phyloP scores from a whole-genome alignment of 2,797 vertebrate species.

The Schizopygopsis malacanthus region DNA sequence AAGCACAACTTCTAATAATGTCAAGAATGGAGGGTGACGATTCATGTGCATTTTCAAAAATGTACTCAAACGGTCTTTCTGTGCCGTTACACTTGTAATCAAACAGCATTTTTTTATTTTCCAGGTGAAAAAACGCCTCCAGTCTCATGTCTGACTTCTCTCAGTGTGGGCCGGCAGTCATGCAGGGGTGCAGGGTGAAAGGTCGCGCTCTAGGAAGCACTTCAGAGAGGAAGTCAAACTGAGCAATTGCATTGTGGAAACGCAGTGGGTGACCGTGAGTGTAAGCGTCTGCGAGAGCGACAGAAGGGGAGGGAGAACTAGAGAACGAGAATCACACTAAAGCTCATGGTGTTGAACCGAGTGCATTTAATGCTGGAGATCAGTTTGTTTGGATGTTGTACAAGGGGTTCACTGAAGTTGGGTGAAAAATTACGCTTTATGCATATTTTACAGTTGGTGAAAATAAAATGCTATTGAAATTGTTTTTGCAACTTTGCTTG shows the following conservation, averaged over 20 bases:
- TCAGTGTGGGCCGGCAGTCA: constrained; percentile 10
- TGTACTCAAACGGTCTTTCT: neutral
- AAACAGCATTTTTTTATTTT: constrained; percentile 17
- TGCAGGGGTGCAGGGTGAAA: constrained; percentile 35
- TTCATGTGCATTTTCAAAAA: neutral
- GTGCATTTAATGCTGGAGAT: constrained; percentile 7
- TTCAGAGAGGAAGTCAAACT: constrained; percentile 45
- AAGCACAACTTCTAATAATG: neutral
- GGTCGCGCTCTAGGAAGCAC: constrained; percentile 49
- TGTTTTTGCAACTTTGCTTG: neutral
- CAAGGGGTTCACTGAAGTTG: neutral
- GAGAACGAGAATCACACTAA: constrained; percentile 3
- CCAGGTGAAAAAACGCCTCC: constrained; percentile 20
- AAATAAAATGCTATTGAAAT: constrained; percentile 13
- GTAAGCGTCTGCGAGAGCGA: constrained; percentile 18
- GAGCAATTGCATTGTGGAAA: constrained; percentile 22
- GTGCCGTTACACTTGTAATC: neutral
- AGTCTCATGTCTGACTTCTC: constrained; percentile 26
- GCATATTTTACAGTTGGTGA: neutral
- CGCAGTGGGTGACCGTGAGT: constrained; percentile 28
- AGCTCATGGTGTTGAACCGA: neutral
- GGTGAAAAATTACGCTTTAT: neutral
- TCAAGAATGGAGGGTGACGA: neutral
- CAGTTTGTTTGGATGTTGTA: neutral
- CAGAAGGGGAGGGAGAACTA: neutral